Base-by-base conservation (phyloP, 2,888 invertebrate genomes). In the Polietes domitor region DNA sequence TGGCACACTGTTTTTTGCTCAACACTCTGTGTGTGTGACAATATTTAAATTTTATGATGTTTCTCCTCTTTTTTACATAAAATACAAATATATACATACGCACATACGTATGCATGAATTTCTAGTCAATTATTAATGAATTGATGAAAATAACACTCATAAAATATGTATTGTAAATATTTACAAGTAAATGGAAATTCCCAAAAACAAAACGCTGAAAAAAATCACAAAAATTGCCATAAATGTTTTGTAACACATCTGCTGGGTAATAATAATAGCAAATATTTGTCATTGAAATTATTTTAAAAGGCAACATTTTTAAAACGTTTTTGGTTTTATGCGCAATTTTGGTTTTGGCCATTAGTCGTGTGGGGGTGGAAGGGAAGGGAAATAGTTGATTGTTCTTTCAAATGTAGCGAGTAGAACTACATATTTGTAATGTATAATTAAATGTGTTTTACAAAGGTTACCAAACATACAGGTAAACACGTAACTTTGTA, bases 121-220 rank as follows among this genome's bases (percentile, higher is more conserved):
- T 65, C 10, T 37, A 37, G 19, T 65, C 37, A 65, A 65, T 65
- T 65, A 65, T 65, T 65, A 65, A 65, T 37, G 65, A 37, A 65
- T 65, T 37, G 37, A 19, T 17, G 21, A 65, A 65, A 37, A 10
- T 37, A 41, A 37, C n/a, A 63, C 1, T 9, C 32, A 65, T 65
- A 10, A 65, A 65, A 65, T 65, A 65, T 65, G 65, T 41, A 65
- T 65, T 9, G 65, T 21, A 37, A 65, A 41, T 32, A 63, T 63
- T 63, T 63, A 63, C 32, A 63, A 32, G 17, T 28, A 63, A 63
- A 32, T 53, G 21, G 10, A 58, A 26, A n/a, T 28, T n/a, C 17
- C n/a, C 50, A 24, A 26, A 10, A 58, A 26, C 24, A 24, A 24
- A 61, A 47, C 15, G 10, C 2, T 41, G 6, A 47, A 12, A 2